Evolutionary conservation across 2,888 invertebrate species (phyloP).

Genomic region (Thecophora atra): DNA sequence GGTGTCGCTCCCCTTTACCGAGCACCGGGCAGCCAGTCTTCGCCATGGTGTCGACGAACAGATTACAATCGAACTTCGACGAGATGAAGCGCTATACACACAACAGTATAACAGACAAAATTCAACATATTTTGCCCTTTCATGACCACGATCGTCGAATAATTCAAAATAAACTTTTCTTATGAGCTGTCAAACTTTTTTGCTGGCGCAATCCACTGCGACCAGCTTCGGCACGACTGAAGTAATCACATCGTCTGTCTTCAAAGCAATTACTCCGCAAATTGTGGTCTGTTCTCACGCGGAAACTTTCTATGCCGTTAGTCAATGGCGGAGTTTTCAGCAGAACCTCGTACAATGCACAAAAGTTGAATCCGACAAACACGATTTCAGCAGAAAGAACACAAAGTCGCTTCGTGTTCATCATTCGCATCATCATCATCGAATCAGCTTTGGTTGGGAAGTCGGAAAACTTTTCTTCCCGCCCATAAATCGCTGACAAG

Average conservation of each 20-base stretch:
- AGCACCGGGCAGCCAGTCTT: too few species aligned
- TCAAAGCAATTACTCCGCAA: conserved; percentile 29
- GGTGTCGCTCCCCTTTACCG: too few species aligned
- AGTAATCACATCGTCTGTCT: conserved; percentile 14
- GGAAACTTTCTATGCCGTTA: conserved; percentile 8
- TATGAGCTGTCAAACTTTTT: not conserved
- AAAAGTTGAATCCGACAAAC: not conserved
- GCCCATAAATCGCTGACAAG: too few species aligned
- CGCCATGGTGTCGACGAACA: too few species aligned
- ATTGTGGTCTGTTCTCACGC: conserved; percentile 32
- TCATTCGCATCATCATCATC: not conserved
- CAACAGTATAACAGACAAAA: not conserved
- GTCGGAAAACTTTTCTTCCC: too few species aligned
- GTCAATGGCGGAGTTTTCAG: conserved; percentile 24
- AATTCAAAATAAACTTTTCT: conserved; percentile 14
- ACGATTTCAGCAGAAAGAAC: not conserved
- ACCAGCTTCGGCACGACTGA: not conserved
- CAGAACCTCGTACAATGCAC: conserved; percentile 7
- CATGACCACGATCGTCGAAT: conserved; percentile 11
- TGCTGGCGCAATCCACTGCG: not conserved
- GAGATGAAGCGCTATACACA: too few species aligned
- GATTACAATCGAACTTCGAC: too few species aligned
- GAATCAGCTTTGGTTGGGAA: not conserved
- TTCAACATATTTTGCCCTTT: conserved; percentile 3
- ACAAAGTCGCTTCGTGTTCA: not conserved